These are phyloP conservation scores for Herpailurus yagouaroundi DNA, from an alignment of 2,113 vertebrate genomes.

Conservation along the genomic window DNA sequence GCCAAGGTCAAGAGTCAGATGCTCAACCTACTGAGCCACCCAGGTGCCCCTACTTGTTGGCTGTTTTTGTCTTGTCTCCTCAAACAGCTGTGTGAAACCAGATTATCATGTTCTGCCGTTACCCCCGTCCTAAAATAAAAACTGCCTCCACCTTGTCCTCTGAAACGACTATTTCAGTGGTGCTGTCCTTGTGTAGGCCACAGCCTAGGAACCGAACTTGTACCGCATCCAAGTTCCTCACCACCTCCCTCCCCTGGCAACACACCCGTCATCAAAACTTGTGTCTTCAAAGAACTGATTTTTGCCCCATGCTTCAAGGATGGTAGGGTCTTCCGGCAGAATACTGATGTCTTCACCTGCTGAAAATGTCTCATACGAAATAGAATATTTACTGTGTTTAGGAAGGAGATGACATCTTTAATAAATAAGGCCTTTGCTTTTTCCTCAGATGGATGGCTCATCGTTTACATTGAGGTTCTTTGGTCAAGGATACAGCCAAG, in stretches of 20 bases:
- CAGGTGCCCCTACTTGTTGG: too few species aligned
- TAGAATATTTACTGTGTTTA: not conserved
- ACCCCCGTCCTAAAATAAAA: not conserved
- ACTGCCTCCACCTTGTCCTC: not conserved
- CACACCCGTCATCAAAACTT: not conserved
- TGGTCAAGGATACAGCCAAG: slow-evolving; percentile 94
- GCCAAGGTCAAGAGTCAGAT: too few species aligned
- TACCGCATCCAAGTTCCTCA: not conserved
- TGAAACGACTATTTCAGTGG: not conserved
- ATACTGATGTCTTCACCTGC: not conserved
- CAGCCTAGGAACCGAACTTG: not conserved
- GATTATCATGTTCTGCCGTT: not conserved
- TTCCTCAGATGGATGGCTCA: slow-evolving; percentile 90
- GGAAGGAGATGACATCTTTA: not conserved
- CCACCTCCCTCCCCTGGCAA: not conserved
- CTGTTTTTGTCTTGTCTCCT: not conserved
- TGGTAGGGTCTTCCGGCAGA: not conserved
- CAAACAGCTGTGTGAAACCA: not conserved
- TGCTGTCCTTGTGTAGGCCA: not conserved
- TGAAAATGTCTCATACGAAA: not conserved
- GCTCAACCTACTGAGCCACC: too few species aligned
- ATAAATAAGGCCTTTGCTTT: not conserved
- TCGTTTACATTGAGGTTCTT: slow-evolving; percentile 95
- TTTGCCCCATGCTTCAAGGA: not conserved
- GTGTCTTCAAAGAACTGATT: not conserved